Evolutionary conservation across 2,888 invertebrate species (phyloP), one percentile per base, ranked within the genome.

Genomic region (Chelonus formosanus): DNA sequence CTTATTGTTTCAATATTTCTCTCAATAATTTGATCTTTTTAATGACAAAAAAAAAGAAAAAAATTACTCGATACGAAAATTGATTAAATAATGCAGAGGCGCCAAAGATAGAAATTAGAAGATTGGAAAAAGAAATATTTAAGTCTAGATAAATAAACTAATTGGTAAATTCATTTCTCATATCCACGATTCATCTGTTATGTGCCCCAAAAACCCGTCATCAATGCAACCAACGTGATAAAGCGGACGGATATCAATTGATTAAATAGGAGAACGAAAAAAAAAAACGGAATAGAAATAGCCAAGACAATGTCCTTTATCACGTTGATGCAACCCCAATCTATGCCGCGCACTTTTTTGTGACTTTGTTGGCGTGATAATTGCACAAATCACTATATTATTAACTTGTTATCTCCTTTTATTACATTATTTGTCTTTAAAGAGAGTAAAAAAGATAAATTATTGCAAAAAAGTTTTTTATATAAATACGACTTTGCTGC

Each of bases 351-450:
- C 79, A 77, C 78, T 71, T 72, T 52, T 50, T 61, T 65, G 74
- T 76, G 75, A 75, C 73, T 68, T 77, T 76, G 77, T 78, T 77
- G 76, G 75, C 74, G 80, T 32, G 52, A 52, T 48, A 52, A 52
- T 52, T 32, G 52, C 52, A 52, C 31, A 5, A 52, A 52, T 8
- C 34, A 52, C 52, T 58, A 63, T 36, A 44, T 63, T 40, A 48
- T 60, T 45, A 35, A n/a, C 53, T 53, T 59, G 34, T 54, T 43
- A 57, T 6, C 6, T 40, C 40, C 53, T 54, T 61, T 66, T 71
- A 56, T 52, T 57, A 58, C 65, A 63, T 58, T 58, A 48, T 34
- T 50, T 59, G 4, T 50, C 40, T 58, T 56, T 3, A 10, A 20
- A 20, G 20, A 20, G 20, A 20, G 20, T 20, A 20, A 20, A 20